Evolutionary conservation across 2,113 vertebrate species (phyloP).

Genomic region (pig (Sus scrofa)): T2T-Sscrofa CM000817.6:79983001-79983500

Average conservation of each 20-base stretch:
- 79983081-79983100: fast-evolving
- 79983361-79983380: background rate
- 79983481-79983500: background rate
- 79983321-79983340: too few relatives aligned
- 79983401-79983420: background rate
- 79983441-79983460: background rate
- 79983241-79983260: too few relatives aligned
- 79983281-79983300: too few relatives aligned
- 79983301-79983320: too few relatives aligned
- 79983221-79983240: too few relatives aligned
- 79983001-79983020: too few relatives aligned
- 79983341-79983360: too few relatives aligned
- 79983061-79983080: fast-evolving
- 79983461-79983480: background rate
- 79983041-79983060: background rate
- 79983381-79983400: background rate
- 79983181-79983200: too few relatives aligned
- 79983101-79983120: background rate
- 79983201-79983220: too few relatives aligned
- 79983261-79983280: too few relatives aligned
- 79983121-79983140: background rate
- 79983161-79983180: too few relatives aligned
- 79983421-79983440: fast-evolving
- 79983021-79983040: fast-evolving
- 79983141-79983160: too few relatives aligned